Evolutionary conservation across 2,888 invertebrate species (phyloP), one percentile per base, ranked within the genome.

Genomic region (Drosophila anomalata): DNA sequence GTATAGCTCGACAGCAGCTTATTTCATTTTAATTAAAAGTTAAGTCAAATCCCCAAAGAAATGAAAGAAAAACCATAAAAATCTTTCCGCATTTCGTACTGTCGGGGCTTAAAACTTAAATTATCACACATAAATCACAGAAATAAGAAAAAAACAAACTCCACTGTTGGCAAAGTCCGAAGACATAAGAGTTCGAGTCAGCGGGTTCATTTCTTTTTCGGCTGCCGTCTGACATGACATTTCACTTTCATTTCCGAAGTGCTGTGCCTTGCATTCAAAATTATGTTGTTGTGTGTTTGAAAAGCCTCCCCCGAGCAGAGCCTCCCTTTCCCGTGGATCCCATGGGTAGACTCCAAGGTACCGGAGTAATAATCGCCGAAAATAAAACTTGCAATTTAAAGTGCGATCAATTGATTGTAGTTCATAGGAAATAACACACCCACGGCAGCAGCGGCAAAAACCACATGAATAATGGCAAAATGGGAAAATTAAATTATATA

Each of bases 231-330:
- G 76, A 74, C 84, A 78, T 86, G 88, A 84, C 88, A 86, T 84
- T 86, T 86, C 86, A 86, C 86, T 86, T 86, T 86, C 88, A 86
- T 88, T 86, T 86, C 79, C 83, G 88, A 87, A 87, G 83, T 87
- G 60, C 14, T 81, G 72, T 78, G 83, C 70, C 78, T 78, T 73
- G 86, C 86, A 87, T 81, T 84, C 66, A 57, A 87, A 87, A 87
- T 78, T 70, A 73, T 76, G 54, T 69, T 76, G 54, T 69, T 29
- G 29, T 69, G 54, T 76, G 50, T 56, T 29, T 59, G 62, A 53
- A 20, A 12, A 22, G 31, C 31, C 9, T 42, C 46, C 58, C 4
- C 41, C 31, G 36, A n/a, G n/a, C 29, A 36, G n/a, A 17, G 14
- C 9, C n/a, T 8, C 41, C 54, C 42, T 48, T 42, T n/a, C 52